Percentiles rank a stretch among this genome's conserved stretches.
Evolutionary conservation across 92 coral and sea anemone species (phyloP).

Genomic region (Blastomussa wellsi): DNA sequence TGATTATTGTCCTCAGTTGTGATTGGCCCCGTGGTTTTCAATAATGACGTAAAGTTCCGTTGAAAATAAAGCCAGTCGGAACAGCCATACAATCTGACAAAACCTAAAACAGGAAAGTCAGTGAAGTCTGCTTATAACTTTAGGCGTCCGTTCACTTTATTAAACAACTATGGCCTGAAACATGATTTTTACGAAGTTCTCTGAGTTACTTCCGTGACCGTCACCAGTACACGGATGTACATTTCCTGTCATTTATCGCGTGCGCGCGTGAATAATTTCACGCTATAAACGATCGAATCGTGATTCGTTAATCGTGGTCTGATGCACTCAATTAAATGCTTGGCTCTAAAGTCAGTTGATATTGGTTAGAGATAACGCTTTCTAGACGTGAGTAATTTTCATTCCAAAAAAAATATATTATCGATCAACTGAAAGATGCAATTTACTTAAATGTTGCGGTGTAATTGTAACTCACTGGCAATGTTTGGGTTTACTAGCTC

Average conservation of each 20-base stretch:
- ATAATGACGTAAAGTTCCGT: conserved; percentile 65
- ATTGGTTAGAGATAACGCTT: background rate
- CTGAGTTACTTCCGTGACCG: conserved; percentile 4
- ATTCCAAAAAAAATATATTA: background rate
- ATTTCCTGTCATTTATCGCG: conserved; percentile 23
- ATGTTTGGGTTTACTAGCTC: background rate
- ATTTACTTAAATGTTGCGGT: background rate
- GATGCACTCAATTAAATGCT: no score
- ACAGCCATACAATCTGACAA: background rate
- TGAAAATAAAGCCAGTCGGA: background rate
- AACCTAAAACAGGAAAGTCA: background rate
- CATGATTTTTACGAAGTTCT: background rate
- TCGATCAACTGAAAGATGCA: background rate
- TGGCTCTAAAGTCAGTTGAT: background rate
- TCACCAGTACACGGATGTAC: background rate
- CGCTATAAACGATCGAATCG: background rate
- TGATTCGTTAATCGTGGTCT: background rate
- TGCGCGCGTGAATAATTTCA: conserved; percentile 10
- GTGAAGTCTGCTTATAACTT: background rate
- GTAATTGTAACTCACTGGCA: background rate
- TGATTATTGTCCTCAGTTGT: conserved; percentile 22
- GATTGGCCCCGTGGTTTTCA: conserved; percentile 54
- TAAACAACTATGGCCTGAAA: background rate
- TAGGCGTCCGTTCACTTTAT: background rate
- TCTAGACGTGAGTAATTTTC: background rate